Evolutionary conservation across 2,113 vertebrate species (phyloP).

Genomic region (Lagopus leucura): DNA sequence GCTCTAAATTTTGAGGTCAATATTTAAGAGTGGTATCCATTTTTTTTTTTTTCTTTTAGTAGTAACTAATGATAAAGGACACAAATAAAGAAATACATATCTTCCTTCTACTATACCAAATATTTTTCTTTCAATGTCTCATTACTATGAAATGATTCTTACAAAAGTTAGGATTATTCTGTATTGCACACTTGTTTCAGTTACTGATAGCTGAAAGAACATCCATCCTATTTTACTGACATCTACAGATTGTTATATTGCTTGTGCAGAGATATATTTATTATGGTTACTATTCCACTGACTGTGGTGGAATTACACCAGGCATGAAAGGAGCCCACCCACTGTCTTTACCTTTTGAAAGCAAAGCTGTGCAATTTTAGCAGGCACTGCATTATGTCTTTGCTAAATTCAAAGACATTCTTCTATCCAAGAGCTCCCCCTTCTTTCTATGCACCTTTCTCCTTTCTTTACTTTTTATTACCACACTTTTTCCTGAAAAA

Average conservation of each 20-base stretch:
- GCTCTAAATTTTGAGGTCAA: background rate
- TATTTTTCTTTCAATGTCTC: background rate
- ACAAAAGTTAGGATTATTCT: background rate
- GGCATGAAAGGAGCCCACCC: conserved; percentile 41
- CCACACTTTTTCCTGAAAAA: background rate
- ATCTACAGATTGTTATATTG: background rate
- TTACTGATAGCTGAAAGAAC: background rate
- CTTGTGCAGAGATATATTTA: conserved; percentile 2
- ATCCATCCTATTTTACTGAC: background rate
- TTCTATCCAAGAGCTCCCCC: background rate
- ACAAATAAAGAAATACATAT: background rate
- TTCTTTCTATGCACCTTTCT: conserved; percentile 34
- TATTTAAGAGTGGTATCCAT: background rate
- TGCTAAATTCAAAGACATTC: conserved; percentile 38
- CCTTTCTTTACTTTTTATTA: conserved; percentile 53
- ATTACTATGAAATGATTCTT: background rate
- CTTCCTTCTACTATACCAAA: background rate
- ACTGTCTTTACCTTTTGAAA: conserved; percentile 49
- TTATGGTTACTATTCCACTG: background rate
- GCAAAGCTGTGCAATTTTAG: conserved; percentile 48
- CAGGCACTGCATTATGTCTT: conserved; percentile 14
- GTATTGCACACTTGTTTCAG: fast-evolving
- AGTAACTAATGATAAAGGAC: background rate
- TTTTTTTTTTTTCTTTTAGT: background rate
- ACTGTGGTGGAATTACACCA: background rate